Percentiles rank a stretch among this genome's conserved stretches.
These are phyloP conservation scores for Trachelus iudaicus DNA, from an alignment of 2,888 invertebrate species.

Conservation along the genomic window DNA sequence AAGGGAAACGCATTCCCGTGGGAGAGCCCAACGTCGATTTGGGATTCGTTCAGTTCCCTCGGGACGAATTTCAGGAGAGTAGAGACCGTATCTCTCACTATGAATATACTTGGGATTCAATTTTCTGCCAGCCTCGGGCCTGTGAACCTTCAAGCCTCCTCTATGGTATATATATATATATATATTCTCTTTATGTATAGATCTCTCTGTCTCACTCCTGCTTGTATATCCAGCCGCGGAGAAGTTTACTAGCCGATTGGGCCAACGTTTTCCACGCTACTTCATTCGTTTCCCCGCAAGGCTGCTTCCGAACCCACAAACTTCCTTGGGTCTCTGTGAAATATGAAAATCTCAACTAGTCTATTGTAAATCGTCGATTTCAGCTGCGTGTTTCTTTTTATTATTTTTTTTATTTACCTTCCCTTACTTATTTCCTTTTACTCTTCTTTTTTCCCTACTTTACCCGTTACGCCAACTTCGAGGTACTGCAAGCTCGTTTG, in stretches of 20 bases:
- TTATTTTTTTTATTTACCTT: neutral
- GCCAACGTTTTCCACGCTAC: neutral
- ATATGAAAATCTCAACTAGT: neutral
- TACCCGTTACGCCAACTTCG: neutral
- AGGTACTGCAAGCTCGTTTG: neutral
- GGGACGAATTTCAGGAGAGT: neutral
- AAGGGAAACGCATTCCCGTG: slow-evolving; percentile 1
- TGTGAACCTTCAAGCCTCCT: neutral
- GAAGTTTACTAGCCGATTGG: neutral
- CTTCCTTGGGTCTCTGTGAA: neutral
- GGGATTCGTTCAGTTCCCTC: neutral
- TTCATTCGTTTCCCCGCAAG: neutral
- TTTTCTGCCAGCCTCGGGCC: slow-evolving; percentile 18
- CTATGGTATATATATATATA: neutral
- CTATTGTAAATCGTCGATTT: neutral
- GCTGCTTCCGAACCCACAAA: neutral
- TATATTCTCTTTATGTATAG: neutral
- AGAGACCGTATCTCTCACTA: neutral
- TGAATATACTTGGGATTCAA: slow-evolving; percentile 24
- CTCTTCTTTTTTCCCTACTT: neutral
- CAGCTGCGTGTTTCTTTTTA: neutral
- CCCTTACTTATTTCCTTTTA: neutral
- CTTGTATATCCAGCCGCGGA: neutral
- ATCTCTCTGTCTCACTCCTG: neutral
- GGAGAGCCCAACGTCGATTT: neutral